These are phyloP conservation scores for Petroica traversi DNA, from an alignment of 2,113 vertebrate species.

Conservation along the genomic window DNA sequence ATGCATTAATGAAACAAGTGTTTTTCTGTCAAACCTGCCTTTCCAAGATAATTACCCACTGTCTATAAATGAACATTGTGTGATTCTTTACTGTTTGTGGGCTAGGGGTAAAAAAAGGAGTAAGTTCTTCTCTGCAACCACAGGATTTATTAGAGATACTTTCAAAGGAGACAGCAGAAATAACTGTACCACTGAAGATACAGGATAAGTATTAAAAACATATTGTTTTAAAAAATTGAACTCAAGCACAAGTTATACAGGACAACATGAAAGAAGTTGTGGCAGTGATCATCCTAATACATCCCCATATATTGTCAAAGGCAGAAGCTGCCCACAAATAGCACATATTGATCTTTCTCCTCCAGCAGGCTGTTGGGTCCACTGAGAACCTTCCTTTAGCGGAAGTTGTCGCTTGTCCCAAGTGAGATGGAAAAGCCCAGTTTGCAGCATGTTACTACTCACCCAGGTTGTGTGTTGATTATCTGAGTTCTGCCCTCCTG, in stretches of 20 bases:
- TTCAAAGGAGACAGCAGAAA: neutral
- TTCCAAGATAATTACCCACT: neutral
- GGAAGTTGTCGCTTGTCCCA: neutral
- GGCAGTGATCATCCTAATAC: rapidly evolving
- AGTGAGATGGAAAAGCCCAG: neutral
- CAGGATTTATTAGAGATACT: neutral
- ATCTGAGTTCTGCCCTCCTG: neutral
- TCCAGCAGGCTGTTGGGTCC: neutral
- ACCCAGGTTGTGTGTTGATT: too few species aligned
- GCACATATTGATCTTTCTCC: neutral
- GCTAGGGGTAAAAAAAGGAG: neutral
- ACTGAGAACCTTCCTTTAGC: neutral
- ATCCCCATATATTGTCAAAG: rapidly evolving
- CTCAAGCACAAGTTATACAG: neutral
- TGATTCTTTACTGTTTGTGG: neutral
- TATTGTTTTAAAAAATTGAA: neutral
- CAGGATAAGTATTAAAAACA: neutral
- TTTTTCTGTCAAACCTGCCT: neutral
- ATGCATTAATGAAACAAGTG: neutral
- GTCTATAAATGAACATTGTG: neutral
- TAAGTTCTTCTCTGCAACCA: neutral
- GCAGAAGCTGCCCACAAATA: neutral
- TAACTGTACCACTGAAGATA: neutral
- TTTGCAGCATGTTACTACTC: rapidly evolving
- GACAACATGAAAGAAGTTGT: neutral